These are phyloP conservation scores for Nycteola revayana DNA, from an alignment of 2,888 invertebrate species.

Conservation along the genomic window DNA sequence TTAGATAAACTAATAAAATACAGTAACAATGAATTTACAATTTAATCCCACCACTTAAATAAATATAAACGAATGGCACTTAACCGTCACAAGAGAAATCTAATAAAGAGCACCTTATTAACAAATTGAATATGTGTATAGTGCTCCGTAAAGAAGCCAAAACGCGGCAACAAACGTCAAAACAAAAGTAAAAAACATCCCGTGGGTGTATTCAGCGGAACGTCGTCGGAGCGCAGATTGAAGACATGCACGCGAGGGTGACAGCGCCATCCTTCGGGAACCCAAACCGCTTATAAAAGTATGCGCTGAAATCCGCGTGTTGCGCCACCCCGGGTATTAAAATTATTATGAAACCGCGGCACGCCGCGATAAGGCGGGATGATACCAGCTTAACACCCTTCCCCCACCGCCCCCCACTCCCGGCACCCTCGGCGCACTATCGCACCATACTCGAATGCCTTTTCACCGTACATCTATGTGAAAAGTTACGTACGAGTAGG, in stretches of 20 bases:
- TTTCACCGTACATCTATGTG: slow-evolving; percentile 64
- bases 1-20: too few relatives aligned
- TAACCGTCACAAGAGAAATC: slow-evolving; percentile 23
- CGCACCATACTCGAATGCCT: slow-evolving; percentile 66
- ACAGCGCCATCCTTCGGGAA: slow-evolving; percentile 53
- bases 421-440: slow-evolving; percentile 55
- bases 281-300: slow-evolving; percentile 65
- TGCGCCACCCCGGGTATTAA: slow-evolving; percentile 63
- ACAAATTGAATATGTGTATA: slow-evolving; percentile 31
- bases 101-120: slow-evolving; percentile 31
- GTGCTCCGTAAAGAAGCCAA: slow-evolving; percentile 35
- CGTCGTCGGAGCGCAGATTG: slow-evolving; percentile 50
- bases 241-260: slow-evolving; percentile 64
- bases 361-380: slow-evolving; percentile 68
- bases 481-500: slow-evolving; percentile 48
- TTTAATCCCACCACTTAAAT: too few relatives aligned
- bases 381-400: slow-evolving; percentile 68
- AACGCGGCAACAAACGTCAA: slow-evolving; percentile 47
- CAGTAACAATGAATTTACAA: too few relatives aligned
- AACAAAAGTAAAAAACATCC: slow-evolving; percentile 55
- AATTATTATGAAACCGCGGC: slow-evolving; percentile 77
- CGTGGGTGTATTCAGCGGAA: slow-evolving; percentile 59
- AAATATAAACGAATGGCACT: background rate
- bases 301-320: slow-evolving; percentile 55
- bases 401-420: slow-evolving; percentile 32